phyloP scores from a whole-genome alignment of 2,113 vertebrate species.

The Cyanistes caeruleus region DNA sequence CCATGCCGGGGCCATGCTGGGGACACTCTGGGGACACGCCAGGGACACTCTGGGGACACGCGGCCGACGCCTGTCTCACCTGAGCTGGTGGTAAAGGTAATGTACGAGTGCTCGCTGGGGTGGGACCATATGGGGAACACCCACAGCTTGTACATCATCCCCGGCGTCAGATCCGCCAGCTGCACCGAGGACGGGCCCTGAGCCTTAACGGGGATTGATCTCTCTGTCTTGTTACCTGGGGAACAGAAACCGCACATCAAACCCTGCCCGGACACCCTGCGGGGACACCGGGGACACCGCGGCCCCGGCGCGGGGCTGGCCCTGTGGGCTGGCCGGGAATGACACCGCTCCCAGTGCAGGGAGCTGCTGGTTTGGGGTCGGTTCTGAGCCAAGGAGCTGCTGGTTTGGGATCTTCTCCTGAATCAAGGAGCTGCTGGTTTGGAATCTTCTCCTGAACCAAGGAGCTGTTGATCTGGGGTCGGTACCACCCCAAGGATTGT shows the following conservation, averaged over 20 bases:
- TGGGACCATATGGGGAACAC: slow-evolving; percentile 91
- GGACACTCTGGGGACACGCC: rapidly evolving
- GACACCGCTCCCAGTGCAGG: rapidly evolving
- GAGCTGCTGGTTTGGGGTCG: not conserved
- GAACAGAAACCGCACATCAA: slow-evolving; percentile 82
- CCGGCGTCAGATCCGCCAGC: slow-evolving; percentile 89
- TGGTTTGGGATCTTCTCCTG: rapidly evolving
- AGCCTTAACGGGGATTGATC: slow-evolving; percentile 82
- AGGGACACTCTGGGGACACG: not conserved
- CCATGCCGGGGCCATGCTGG: not conserved
- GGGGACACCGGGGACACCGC: not conserved
- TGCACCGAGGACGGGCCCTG: slow-evolving; percentile 82
- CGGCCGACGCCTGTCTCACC: slow-evolving; percentile 85
- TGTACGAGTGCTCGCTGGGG: slow-evolving; percentile 85
- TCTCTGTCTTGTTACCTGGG: slow-evolving; percentile 91
- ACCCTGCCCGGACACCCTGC: not conserved
- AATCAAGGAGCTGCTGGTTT: not conserved
- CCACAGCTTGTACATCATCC: slow-evolving; percentile 91
- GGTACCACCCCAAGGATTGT: no score
- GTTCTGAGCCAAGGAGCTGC: no score
- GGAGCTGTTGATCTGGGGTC: not conserved
- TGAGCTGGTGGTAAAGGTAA: slow-evolving; percentile 95
- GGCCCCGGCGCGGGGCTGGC: not conserved
- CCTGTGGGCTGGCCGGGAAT: not conserved
- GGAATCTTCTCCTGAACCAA: rapidly evolving